Conservation (phyloP, 2,113 vertebrate genomes). For the Probosciger aterrimus region DNA sequence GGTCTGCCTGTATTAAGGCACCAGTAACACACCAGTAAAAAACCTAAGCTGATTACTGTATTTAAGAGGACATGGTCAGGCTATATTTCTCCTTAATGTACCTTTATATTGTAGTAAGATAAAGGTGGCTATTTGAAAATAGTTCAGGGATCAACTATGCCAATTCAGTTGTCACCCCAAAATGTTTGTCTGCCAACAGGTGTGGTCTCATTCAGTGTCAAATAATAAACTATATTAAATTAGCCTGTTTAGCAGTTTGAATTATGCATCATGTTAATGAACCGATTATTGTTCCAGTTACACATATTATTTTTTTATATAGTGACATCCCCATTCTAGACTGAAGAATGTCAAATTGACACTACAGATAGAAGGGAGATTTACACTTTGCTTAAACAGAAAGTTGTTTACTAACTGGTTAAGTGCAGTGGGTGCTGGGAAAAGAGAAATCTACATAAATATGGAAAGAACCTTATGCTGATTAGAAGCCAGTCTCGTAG, state of each 20-base stretch:
- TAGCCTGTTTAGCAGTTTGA: background rate
- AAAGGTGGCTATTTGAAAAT: background rate
- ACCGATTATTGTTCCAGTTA: background rate
- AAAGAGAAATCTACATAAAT: background rate
- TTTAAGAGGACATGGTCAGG: background rate
- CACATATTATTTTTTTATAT: no score
- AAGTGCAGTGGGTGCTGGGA: background rate
- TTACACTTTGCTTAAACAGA: background rate
- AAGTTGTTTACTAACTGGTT: background rate
- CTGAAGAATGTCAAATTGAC: background rate
- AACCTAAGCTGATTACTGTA: background rate
- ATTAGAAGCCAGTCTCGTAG: background rate
- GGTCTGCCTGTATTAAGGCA: background rate
- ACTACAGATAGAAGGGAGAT: background rate
- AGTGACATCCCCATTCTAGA: background rate
- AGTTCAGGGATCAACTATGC: background rate
- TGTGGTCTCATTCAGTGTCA: background rate
- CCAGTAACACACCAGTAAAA: background rate
- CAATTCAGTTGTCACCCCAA: background rate
- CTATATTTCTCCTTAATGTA: background rate
- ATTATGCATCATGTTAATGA: background rate
- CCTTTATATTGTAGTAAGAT: background rate
- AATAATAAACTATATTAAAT: background rate
- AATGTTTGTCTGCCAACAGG: background rate
- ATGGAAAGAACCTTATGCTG: background rate